A percentile compares a stretch with the other conserved stretches of the same genome.
These are phyloP conservation scores for Psittacula derbiana DNA, from an alignment of 2,797 vertebrate species.

Conservation along the genomic window DNA sequence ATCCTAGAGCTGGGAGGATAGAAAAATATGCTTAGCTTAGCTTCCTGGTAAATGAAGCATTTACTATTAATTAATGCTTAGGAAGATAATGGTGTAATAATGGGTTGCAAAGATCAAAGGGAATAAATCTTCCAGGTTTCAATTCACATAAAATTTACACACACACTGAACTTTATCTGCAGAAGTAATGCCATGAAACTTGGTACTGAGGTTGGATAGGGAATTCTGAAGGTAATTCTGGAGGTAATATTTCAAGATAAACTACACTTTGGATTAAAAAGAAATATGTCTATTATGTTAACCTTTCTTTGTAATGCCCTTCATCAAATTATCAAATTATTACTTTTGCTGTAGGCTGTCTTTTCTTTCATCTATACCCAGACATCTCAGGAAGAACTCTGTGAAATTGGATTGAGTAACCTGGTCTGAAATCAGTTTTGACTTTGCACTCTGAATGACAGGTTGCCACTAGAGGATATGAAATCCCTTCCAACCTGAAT, in stretches of 20 bases:
- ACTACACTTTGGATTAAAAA: background rate
- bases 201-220: background rate
- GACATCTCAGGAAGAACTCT: background rate
- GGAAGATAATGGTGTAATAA: background rate
- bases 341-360: background rate
- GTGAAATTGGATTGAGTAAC: background rate
- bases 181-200: background rate
- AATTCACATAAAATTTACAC: background rate
- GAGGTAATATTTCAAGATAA: constrained; percentile 6
- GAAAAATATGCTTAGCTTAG: background rate
- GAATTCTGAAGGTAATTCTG: constrained; percentile 4
- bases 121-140: background rate
- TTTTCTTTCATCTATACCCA: background rate
- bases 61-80: constrained; percentile 30
- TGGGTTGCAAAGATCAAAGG: background rate
- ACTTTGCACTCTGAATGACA: background rate
- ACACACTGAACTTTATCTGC: background rate
- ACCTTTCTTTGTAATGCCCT: background rate
- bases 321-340: background rate
- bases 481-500: background rate
- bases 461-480: background rate
- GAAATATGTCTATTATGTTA: background rate
- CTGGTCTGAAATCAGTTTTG: background rate
- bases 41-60: background rate
- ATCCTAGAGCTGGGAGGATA: background rate